Evolutionary conservation across 2,888 invertebrate genomes (phyloP), one percentile per base, ranked within the genome.

Genomic region (Abrostola triplasia): DNA sequence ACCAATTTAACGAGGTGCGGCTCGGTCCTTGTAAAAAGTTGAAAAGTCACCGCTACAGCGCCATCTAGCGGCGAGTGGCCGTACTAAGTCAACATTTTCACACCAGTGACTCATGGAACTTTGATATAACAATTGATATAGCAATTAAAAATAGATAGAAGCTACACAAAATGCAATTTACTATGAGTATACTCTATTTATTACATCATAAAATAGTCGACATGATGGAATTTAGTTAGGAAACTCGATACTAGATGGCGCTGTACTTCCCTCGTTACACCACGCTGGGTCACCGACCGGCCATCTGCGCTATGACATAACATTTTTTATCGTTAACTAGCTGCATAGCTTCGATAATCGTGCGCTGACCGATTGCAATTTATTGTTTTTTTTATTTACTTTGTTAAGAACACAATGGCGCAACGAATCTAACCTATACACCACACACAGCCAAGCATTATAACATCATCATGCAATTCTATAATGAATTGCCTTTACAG

Each of bases 231-330:
- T 44, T 7, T 37, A 57, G 54, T 61, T 60, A 65, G 53, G 48
- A 12, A 76, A 74, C 66, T 77, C 68, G 59, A 36, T 72, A 76
- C 81, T 47, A 92, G 93, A 88, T 92, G 92, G 88, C 91, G 87
- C 54, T 84, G 70, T 71, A 59, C 62, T 60, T 42, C 64, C 66
- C 70, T 65, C 55, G 67, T 61, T 58, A 74, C 64, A 59, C n/a
- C 44, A 24, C 47, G 64, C 53, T 51, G 42, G 80, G 71, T 79
- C 78, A 70, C 47, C 64, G 76, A 69, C 73, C 78, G 71, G 59
- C 65, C 65, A 58, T 42, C 58, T 44, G 62, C 51, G 63, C 70
- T 80, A 77, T 75, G 76, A 76, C 79, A 80, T 82, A 73, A 75
- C 51, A 67, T 73, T 79, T 86, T 84, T 87, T 84, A 86, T 84